Evolutionary conservation across 2,113 vertebrate genomes (phyloP), one percentile per base, ranked within the genome.

Genomic region (Oncorhynchus masou): DNA sequence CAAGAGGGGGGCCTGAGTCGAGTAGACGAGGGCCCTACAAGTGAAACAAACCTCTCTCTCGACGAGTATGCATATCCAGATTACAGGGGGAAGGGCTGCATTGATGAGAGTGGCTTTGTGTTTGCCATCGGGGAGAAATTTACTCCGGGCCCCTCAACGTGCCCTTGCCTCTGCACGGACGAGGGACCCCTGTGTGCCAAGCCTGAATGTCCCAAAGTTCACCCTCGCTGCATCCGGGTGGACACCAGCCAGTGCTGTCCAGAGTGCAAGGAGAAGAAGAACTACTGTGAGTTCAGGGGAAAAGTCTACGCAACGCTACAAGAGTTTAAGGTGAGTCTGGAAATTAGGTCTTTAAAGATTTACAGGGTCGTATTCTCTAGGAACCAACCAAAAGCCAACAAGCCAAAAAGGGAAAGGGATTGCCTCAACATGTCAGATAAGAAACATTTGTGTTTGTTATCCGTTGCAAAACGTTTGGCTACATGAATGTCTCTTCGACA

Each of bases 201-300:
- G 84, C 98, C 97, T 0, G 97, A 99, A 85, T 99, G 98, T 84
- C 98, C 98, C 45, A 92, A 94, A 81, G 94, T 99, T 73, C 98
- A 97, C 86, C 96, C 97, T 19, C 96, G 98, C 29, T 99, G 98
- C 84, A 91, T 98, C 81, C 96, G 95, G 81, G 95, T 99, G 80
- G 97, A 99, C 93, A 97, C 95, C 54, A 98, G 96, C 76, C 96
- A 98, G 77, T 99, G 98, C 91, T 99, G 98, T 87, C 98, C 98
- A 0, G 95, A 94, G 90, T 99, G 98, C 93, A 97, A 95, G 82
- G 97, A 99, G 93, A 95, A 90, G 86, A 98, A 95, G 86, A 99
- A 96, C 91, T 96, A 97, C 93, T 99, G 98, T 72, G 96, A 99
- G 84, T 99, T 99, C 79, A 93, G 97, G 68, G 97, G 95, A 73